Conservation (phyloP, 2,113 vertebrate genomes). For the Mungos mungo region DNA sequence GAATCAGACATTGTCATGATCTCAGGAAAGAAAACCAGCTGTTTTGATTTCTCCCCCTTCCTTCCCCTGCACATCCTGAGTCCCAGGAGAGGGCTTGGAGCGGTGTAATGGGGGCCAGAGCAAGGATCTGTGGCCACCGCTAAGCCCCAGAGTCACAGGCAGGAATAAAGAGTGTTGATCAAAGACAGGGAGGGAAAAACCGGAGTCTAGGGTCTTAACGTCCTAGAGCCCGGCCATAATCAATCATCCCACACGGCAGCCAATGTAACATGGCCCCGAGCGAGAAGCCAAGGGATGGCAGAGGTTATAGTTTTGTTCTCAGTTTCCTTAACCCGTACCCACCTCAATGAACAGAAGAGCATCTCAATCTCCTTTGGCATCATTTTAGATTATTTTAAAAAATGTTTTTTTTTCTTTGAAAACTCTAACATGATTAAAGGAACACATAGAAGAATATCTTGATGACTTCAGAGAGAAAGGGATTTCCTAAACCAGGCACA, state of each 20-base stretch:
- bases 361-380: not conserved
- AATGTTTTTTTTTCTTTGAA: not conserved
- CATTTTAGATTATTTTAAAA: not conserved
- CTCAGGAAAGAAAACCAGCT: conserved; percentile 33
- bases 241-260: not conserved
- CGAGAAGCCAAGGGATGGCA: not conserved
- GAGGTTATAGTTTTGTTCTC: not conserved
- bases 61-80: not conserved
- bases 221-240: not conserved
- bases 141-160: not conserved
- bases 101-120: not conserved
- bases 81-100: not conserved
- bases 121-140: not conserved
- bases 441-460: not conserved
- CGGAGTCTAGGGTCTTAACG: not conserved
- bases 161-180: not conserved
- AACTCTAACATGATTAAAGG: conserved; percentile 27
- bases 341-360: not conserved
- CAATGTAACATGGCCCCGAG: not conserved
- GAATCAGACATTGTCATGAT: not conserved
- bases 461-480: not conserved
- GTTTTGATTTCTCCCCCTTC: not conserved
- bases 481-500: not conserved
- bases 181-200: not conserved
- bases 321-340: not conserved